Conservation (phyloP, 2,797 vertebrate genomes). For the Mus caroli region DNA sequence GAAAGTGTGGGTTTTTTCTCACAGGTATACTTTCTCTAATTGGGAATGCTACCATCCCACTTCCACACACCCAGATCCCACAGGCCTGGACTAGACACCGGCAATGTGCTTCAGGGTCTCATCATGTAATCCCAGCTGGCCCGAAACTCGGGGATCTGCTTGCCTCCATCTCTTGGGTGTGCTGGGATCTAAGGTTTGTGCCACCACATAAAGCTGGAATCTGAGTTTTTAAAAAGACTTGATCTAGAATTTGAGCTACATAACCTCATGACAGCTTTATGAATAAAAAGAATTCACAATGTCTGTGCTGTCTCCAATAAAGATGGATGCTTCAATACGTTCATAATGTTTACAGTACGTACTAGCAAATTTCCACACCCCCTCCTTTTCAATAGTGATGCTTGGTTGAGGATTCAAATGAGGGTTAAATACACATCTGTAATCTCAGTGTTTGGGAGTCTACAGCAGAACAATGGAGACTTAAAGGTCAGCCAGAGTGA, state of each 20-base stretch:
- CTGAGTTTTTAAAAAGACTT: not conserved
- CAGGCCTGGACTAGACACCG: not conserved
- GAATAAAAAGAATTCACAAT: not conserved
- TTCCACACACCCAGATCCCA: slow-evolving; percentile 3
- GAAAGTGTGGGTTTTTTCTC: not conserved
- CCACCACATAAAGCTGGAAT: not conserved
- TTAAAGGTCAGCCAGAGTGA: not conserved
- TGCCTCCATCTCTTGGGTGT: not conserved
- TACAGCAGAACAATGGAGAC: too few relatives aligned
- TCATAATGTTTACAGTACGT: not conserved
- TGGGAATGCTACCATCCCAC: not conserved
- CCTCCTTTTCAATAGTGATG: not conserved
- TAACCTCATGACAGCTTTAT: not conserved
- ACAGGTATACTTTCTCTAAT: slow-evolving; percentile 19
- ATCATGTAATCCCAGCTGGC: not conserved
- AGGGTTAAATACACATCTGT: slow-evolving; percentile 10
- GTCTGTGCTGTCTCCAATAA: not conserved
- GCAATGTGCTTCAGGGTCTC: not conserved
- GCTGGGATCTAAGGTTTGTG: not conserved
- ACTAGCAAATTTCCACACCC: slow-evolving; percentile 35
- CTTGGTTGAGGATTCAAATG: not conserved
- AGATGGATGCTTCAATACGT: not conserved
- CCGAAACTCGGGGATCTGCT: not conserved
- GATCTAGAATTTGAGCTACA: slow-evolving; percentile 26
- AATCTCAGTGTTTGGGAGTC: not conserved